Evolutionary conservation across 2,888 invertebrate species (phyloP).

Genomic region (Pyrgus malvae): DNA sequence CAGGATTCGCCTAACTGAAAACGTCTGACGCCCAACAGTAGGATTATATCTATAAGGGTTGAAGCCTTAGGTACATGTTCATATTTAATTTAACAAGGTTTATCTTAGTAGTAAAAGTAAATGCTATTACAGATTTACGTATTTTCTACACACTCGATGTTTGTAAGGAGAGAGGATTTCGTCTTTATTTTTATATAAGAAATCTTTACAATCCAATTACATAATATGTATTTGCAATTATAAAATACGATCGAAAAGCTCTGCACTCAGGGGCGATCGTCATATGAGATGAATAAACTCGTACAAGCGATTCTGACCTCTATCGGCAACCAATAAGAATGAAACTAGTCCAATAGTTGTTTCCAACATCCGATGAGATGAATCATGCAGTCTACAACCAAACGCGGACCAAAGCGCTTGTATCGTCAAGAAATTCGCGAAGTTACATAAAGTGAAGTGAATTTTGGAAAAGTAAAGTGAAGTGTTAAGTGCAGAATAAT

Average conservation of each 20-base stretch:
- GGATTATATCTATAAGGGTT: too few species aligned
- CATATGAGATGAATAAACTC: conserved; percentile 1
- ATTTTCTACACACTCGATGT: too few species aligned
- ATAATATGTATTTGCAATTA: neutral
- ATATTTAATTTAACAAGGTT: too few species aligned
- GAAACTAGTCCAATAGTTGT: conserved; percentile 33
- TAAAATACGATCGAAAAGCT: neutral
- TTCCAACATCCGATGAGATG: conserved; percentile 59
- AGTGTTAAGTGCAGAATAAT: conserved; percentile 9
- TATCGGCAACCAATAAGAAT: conserved; percentile 19
- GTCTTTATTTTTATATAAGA: too few species aligned
- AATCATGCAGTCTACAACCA: conserved; percentile 67
- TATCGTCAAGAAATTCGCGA: conserved; percentile 8
- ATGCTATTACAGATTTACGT: too few species aligned
- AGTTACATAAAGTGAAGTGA: conserved; percentile 15
- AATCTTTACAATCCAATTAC: neutral
- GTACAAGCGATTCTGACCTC: conserved; percentile 20
- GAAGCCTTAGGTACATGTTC: too few species aligned
- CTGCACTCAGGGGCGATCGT: conserved; percentile 1
- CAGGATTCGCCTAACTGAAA: too few species aligned
- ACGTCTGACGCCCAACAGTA: too few species aligned
- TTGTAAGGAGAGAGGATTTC: too few species aligned
- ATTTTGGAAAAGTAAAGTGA: conserved; percentile 9
- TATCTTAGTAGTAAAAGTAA: too few species aligned
- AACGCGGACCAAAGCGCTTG: conserved; percentile 49